Evolutionary conservation across 1,140 invertebrate genomes (phyloP).

Genomic region (Tachypleus tridentatus): DNA sequence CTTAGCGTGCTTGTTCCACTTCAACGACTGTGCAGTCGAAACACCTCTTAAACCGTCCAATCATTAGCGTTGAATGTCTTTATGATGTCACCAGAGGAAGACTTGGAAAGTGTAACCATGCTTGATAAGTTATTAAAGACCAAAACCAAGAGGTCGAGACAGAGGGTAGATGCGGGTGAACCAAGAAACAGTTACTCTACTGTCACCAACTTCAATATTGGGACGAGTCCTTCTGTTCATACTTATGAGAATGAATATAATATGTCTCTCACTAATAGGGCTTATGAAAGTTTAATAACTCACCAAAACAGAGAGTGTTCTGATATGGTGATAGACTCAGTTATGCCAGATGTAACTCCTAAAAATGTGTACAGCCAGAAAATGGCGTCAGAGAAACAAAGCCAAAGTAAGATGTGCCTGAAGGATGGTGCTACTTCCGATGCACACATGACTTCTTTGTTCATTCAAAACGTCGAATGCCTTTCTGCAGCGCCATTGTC

Average conservation of each 20-base stretch:
- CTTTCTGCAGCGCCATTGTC: constrained; percentile 5
- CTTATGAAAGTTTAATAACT: too few species aligned
- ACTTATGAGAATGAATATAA: background rate
- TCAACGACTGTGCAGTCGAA: too few species aligned
- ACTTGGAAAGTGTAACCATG: background rate
- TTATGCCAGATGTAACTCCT: too few species aligned
- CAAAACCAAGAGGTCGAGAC: constrained; percentile 39
- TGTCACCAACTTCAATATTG: constrained; percentile 63
- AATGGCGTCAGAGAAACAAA: too few species aligned
- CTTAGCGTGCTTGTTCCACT: too few species aligned
- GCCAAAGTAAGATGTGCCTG: constrained; percentile 3
- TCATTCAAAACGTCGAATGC: background rate
- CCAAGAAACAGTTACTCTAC: constrained; percentile 82
- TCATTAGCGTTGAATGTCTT: constrained; percentile 53
- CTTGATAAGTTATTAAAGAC: constrained; percentile 47
- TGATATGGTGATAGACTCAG: too few species aligned
- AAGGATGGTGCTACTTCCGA: constrained; percentile 5
- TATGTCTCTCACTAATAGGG: too few species aligned
- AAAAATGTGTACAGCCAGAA: too few species aligned
- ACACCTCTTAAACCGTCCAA: constrained; percentile 39
- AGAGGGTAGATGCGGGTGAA: constrained; percentile 58
- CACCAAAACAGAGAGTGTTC: too few species aligned
- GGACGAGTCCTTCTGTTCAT: constrained; percentile 26
- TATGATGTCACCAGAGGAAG: constrained; percentile 77
- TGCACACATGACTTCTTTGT: background rate